Conservation (phyloP, 2,797 vertebrate genomes). For the Macropus fuliginosus region DNA sequence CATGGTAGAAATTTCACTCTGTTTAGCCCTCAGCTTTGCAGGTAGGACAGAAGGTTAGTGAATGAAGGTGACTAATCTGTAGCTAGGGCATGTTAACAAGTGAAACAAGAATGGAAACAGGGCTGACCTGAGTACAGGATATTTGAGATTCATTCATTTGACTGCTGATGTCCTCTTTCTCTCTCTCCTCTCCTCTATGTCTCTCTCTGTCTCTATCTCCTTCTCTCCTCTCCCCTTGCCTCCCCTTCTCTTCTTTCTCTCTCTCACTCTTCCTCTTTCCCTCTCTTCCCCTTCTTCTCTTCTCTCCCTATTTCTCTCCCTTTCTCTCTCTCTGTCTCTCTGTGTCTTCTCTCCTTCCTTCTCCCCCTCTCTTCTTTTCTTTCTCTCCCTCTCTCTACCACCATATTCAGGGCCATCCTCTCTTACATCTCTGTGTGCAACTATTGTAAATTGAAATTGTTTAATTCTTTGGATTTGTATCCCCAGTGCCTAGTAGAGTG, state of each 20-base stretch:
- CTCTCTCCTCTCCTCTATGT: not conserved
- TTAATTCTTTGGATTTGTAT: not conserved
- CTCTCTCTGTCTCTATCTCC: too few species aligned
- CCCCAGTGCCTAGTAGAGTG: not conserved
- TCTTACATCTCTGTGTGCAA: not conserved
- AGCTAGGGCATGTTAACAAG: constrained; percentile 56
- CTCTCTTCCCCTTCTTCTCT: too few species aligned
- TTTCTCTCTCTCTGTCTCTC: not conserved
- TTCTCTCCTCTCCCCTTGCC: accelerated
- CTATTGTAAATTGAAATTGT: not conserved
- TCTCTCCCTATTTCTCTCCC: not conserved
- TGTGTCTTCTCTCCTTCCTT: accelerated
- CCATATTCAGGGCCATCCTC: not conserved
- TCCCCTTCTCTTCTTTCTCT: not conserved
- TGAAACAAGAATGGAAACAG: constrained; percentile 22
- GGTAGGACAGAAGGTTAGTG: constrained; percentile 3
- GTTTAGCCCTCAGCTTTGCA: constrained; percentile 12
- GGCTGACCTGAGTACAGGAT: constrained; percentile 5
- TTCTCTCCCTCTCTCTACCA: not conserved
- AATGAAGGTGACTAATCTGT: constrained; percentile 53
- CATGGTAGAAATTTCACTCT: constrained; percentile 60
- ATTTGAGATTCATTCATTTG: constrained; percentile 20
- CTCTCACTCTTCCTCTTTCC: accelerated
- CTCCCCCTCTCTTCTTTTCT: not conserved
- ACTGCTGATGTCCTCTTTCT: not conserved